Conservation (phyloP, 2,797 vertebrate genomes). For the Ctenopoma multispine region DNA sequence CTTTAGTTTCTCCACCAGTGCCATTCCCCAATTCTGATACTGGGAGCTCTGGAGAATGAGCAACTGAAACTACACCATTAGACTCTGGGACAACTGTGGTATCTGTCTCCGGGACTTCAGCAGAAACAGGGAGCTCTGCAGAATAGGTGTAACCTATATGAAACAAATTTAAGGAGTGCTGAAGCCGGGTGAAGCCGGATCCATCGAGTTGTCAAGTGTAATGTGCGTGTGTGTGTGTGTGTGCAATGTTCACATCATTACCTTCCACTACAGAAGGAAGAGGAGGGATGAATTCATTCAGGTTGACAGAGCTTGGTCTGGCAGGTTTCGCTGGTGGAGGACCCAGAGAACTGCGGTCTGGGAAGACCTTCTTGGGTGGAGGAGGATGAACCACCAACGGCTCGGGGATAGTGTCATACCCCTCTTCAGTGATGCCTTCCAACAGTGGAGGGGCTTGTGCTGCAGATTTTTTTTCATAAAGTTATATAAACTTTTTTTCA, state of each 20-base stretch:
- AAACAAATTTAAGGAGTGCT: not conserved
- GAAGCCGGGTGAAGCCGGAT: not conserved
- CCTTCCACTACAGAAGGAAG: constrained; percentile 13
- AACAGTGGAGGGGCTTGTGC: constrained; percentile 53
- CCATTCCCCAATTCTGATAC: constrained; percentile 39
- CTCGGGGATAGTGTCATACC: constrained; percentile 8
- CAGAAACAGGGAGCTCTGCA: constrained; percentile 45
- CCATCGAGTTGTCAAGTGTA: not conserved
- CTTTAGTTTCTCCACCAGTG: constrained; percentile 9
- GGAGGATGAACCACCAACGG: constrained; percentile 61
- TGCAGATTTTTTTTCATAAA: constrained; percentile 35
- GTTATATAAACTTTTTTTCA: not conserved
- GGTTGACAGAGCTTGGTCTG: constrained; percentile 67
- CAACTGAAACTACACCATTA: constrained; percentile 41
- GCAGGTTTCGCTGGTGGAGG: constrained; percentile 80
- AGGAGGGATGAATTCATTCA: constrained; percentile 51
- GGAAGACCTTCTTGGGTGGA: constrained; percentile 75
- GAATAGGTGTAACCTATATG: not conserved
- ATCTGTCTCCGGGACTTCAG: constrained; percentile 50
- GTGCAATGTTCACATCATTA: constrained; percentile 34
- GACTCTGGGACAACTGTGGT: constrained; percentile 39
- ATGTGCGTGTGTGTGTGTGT: too few relatives aligned
- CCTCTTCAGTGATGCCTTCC: constrained; percentile 32
- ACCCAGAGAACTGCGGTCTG: constrained; percentile 66
- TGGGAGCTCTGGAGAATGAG: constrained; percentile 29